Evolutionary conservation across 2,888 invertebrate genomes (phyloP).

Genomic region (Pristionchus entomophagus): DNA sequence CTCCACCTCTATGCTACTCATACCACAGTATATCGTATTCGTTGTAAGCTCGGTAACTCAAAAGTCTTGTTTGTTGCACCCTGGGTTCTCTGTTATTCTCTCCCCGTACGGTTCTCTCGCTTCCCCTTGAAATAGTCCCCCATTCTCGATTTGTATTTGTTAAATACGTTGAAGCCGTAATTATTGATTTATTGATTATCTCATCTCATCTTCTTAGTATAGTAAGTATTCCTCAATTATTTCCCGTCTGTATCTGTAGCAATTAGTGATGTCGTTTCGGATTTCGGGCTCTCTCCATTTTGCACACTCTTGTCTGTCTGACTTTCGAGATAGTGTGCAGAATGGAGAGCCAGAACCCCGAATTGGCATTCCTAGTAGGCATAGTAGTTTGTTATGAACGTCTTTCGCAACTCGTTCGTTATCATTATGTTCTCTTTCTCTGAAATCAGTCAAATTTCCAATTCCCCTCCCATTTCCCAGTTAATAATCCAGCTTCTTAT

Average conservation of each 20-base stretch:
- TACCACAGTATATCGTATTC: background rate
- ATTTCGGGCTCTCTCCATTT: background rate
- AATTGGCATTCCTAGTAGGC: background rate
- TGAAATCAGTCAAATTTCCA: background rate
- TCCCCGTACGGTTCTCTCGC: background rate
- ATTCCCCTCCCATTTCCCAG: background rate
- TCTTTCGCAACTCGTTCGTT: background rate
- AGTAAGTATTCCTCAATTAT: slow-evolving; percentile 8
- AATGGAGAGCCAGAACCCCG: background rate
- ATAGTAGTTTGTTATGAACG: background rate
- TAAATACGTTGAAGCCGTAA: background rate
- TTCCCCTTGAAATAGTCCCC: background rate
- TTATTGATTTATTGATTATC: background rate
- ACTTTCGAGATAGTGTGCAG: background rate
- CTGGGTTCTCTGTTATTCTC: background rate
- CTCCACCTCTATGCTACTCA: background rate
- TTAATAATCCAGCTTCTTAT: too few species aligned
- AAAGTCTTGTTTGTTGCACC: background rate
- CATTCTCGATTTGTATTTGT: background rate
- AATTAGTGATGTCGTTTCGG: background rate
- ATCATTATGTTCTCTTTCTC: background rate
- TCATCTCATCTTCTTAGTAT: background rate
- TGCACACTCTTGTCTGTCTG: background rate
- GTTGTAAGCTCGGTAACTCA: background rate
- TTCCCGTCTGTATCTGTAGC: background rate